Evolutionary conservation across 2,113 vertebrate species (phyloP), one percentile per base, ranked within the genome.

Genomic region (Pleuronectes platessa): DNA sequence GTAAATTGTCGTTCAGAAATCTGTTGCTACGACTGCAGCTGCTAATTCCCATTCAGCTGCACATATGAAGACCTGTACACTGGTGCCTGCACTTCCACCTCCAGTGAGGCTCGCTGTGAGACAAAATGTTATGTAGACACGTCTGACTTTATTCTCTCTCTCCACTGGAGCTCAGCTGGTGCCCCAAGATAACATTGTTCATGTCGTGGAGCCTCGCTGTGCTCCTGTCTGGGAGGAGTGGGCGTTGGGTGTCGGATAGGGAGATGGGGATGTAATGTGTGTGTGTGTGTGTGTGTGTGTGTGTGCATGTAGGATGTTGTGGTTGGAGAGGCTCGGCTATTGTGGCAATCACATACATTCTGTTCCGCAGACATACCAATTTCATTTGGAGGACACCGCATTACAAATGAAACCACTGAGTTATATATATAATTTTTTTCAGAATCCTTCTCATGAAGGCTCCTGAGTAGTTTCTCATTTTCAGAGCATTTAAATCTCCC

Each of bases 121-220:
- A 45, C 61, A 71, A 71, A 71, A 45, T 79, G 60, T 62, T 67
- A 49, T 64, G 61, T 73, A 65, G 37, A 77, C 65, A 79, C 53
- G 71, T 85, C 66, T 84, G 42, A 71, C 71, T 86, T 70, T 68
- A 71, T 82, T 82, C 68, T 67, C 64, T 88, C 58, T 61, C 61
- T 78, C 60, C 27, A n/a, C 45, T 61, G 80, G 45, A 82, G 84
- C 86, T 83, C 85, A 76, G 85, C 89, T 93, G 88, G 54, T 73
- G 68, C 72, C 68, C 24, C 5, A 49, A 86, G 89, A 91, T 89
- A 90, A 88, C 68, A 88, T 79, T 85, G 85, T 88, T 85, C 59
- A 63, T 58, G 40, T 71, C 45, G 80, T 54, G 66, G 62, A 85
- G 71, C 64, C 73, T 68, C 74, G 13, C 79, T 78, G 23, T 84